phyloP scores from a whole-genome alignment of 2,888 invertebrate genomes.

The Endotricha flammealis region DNA sequence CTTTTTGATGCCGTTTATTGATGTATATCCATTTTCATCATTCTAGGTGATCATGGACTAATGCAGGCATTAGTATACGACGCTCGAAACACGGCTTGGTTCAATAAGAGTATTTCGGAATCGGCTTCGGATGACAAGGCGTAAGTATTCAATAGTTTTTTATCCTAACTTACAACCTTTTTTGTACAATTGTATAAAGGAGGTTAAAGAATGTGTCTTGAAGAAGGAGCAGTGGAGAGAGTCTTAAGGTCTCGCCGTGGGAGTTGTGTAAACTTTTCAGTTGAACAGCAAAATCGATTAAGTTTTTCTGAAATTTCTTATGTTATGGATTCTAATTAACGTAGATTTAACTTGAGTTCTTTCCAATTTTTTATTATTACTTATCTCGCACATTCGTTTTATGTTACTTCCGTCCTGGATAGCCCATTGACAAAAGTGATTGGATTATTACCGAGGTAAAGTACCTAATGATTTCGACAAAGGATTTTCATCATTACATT shows the following conservation, averaged over 20 bases:
- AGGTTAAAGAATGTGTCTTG: too few relatives aligned
- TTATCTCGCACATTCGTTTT: conserved; percentile 48
- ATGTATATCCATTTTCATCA: not conserved
- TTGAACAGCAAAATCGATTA: too few relatives aligned
- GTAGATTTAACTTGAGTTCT: too few relatives aligned
- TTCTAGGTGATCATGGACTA: conserved; percentile 89
- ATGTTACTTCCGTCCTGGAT: conserved; percentile 71
- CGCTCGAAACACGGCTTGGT: conserved; percentile 92
- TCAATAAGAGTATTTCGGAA: conserved; percentile 85
- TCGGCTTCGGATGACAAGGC: conserved; percentile 83
- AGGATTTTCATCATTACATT: not conserved
- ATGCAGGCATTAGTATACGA: conserved; percentile 92
- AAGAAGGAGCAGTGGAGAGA: too few relatives aligned
- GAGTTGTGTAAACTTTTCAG: too few relatives aligned
- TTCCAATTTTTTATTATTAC: too few relatives aligned
- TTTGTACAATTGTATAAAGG: not conserved
- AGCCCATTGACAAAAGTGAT: conserved; percentile 95
- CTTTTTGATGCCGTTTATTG: conserved; percentile 5
- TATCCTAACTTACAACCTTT: conserved; percentile 5
- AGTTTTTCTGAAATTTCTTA: too few relatives aligned
- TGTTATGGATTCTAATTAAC: too few relatives aligned
- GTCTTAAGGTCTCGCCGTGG: too few relatives aligned
- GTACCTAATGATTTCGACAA: conserved; percentile 58
- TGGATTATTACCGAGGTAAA: conserved; percentile 95
- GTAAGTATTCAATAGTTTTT: conserved; percentile 59